Conservation (phyloP, 2,797 vertebrate species). For the Pseudomugil gertrudae region DNA sequence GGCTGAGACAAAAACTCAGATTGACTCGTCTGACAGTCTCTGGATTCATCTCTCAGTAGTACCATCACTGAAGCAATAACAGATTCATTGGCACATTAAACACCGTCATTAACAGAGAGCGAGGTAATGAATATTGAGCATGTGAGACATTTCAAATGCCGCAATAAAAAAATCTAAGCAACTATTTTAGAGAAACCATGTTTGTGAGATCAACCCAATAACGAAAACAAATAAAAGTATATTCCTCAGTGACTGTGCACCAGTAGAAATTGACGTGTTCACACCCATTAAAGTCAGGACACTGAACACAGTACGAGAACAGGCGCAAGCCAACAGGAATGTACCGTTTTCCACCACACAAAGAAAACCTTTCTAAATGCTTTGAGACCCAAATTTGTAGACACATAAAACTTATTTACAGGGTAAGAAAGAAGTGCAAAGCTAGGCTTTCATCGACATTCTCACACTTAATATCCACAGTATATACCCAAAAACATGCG, state of each 20-base stretch:
- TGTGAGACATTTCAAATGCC: conserved; percentile 52
- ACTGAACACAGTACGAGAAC: conserved; percentile 43
- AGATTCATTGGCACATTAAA: conserved; percentile 79
- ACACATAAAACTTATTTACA: conserved; percentile 64
- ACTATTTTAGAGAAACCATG: conserved; percentile 53
- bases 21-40: conserved; percentile 30
- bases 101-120: conserved; percentile 58
- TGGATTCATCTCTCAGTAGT: conserved; percentile 47
- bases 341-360: conserved; percentile 28
- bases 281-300: conserved; percentile 42
- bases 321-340: conserved; percentile 36
- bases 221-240: conserved; percentile 18
- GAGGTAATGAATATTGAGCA: conserved; percentile 53
- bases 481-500: conserved; percentile 75
- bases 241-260: conserved; percentile 39
- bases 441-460: conserved; percentile 71
- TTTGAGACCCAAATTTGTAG: conserved; percentile 27
- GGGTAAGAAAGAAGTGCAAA: conserved; percentile 68
- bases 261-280: conserved; percentile 47
- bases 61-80: conserved; percentile 70
- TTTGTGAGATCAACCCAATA: conserved; percentile 31
- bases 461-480: conserved; percentile 71
- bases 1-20: conserved; percentile 46
- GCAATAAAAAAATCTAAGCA: conserved; percentile 48
- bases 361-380: conserved; percentile 30